Conservation (phyloP, 2,888 invertebrate genomes). For the Troilus luridus region DNA sequence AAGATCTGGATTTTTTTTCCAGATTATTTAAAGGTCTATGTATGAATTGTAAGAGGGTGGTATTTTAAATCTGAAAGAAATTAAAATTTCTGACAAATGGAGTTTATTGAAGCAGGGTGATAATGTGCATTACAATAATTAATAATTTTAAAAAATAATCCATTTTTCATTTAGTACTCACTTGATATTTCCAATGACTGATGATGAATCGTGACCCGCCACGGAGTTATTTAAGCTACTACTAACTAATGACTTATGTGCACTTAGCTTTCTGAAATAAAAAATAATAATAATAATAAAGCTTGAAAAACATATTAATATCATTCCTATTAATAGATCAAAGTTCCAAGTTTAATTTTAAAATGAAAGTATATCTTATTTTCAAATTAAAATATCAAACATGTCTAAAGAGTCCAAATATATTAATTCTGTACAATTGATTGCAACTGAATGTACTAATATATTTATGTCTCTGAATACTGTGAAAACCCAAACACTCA, state of each 20-base stretch:
- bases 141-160: too few species aligned
- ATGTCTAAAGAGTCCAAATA: too few species aligned
- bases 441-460: too few species aligned
- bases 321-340: not conserved
- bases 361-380: too few species aligned
- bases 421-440: too few species aligned
- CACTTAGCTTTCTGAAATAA: conserved; percentile 46
- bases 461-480: too few species aligned
- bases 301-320: not conserved
- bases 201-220: not conserved
- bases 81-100: not conserved
- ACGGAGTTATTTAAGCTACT: not conserved
- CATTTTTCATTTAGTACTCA: not conserved
- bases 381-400: too few species aligned
- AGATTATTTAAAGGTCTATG: too few species aligned
- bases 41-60: too few species aligned
- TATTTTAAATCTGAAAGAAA: not conserved
- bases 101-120: not conserved
- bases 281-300: not conserved
- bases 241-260: conserved; percentile 10
- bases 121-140: not conserved
- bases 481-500: too few species aligned
- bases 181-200: conserved; percentile 42
- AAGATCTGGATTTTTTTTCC: too few species aligned
- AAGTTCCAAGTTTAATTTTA: not conserved